These are phyloP conservation scores for Brachyptera putata DNA, from an alignment of 2,888 invertebrate genomes.

Conservation along the genomic window DNA sequence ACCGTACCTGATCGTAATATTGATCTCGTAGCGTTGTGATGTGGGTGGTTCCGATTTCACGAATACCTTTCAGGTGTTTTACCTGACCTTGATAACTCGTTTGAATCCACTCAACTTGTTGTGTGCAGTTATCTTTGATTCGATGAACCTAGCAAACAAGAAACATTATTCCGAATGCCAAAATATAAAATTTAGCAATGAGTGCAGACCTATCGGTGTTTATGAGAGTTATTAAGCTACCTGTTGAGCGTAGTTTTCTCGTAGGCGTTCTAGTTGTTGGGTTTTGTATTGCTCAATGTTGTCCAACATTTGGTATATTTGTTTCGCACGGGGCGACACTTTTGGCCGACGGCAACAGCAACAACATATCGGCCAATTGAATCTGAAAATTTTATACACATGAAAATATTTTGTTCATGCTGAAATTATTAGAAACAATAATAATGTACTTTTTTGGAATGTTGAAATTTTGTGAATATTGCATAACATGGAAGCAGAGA, in stretches of 20 bases:
- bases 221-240: too few species aligned
- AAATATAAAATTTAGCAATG: too few species aligned
- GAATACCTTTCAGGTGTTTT: constrained; percentile 78
- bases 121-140: constrained; percentile 89
- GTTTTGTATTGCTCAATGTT: constrained; percentile 87
- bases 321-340: constrained; percentile 72
- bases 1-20: constrained; percentile 89
- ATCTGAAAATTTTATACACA: constrained; percentile 55
- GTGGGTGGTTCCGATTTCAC: constrained; percentile 88
- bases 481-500: too few species aligned
- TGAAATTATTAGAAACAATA: constrained; percentile 33
- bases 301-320: constrained; percentile 83
- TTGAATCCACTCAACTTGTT: constrained; percentile 91
- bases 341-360: constrained; percentile 67
- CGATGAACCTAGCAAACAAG: constrained; percentile 64
- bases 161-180: too few species aligned
- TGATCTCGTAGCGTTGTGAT: constrained; percentile 82
- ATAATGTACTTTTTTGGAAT: too few species aligned
- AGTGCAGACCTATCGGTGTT: too few species aligned
- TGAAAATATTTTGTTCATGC: constrained; percentile 5
- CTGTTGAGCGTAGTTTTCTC: constrained; percentile 90
- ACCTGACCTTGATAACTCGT: constrained; percentile 87
- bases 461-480: too few species aligned
- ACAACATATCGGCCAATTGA: constrained; percentile 67
- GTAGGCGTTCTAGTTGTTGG: constrained; percentile 78